Evolutionary conservation across 2,797 vertebrate genomes (phyloP).

Genomic region (Petrocephalus schoutedeni): DNA sequence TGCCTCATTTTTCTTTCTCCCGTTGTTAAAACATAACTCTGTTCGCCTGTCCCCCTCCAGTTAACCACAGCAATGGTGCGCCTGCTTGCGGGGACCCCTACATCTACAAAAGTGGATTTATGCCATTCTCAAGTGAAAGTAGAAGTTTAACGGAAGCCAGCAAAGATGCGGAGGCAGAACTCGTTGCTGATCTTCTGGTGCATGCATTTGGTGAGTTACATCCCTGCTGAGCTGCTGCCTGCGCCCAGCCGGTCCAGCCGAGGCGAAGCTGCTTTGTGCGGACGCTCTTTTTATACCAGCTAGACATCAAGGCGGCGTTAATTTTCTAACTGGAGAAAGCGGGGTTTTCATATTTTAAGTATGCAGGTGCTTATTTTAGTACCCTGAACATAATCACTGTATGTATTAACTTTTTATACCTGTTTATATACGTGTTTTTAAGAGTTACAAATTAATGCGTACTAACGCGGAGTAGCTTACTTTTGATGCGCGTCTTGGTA

Average conservation of each 20-base stretch:
- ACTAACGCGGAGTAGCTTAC: not conserved
- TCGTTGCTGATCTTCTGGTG: constrained; percentile 19
- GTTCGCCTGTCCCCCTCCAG: not conserved
- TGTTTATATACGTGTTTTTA: not conserved
- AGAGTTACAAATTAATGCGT: not conserved
- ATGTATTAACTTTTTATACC: not conserved
- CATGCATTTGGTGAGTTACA: constrained; percentile 23
- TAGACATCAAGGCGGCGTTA: not conserved
- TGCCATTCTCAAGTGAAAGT: constrained; percentile 6
- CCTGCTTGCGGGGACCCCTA: not conserved
- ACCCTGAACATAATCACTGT: not conserved
- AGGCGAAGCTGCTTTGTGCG: not conserved
- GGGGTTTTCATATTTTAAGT: not conserved
- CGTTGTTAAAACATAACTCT: not conserved
- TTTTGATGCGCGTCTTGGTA: not conserved
- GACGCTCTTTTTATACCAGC: not conserved
- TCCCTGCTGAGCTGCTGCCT: not conserved
- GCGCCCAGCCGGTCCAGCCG: not conserved
- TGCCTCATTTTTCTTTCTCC: too few species aligned
- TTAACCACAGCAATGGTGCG: constrained; percentile 27
- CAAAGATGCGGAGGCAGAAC: constrained; percentile 19
- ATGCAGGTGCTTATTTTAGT: not conserved
- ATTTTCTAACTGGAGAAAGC: not conserved
- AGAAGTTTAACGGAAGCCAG: constrained; percentile 2
- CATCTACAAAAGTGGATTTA: constrained; percentile 23